phyloP scores from a whole-genome alignment of 2,888 invertebrate genomes.

The Chironomus tentans region DNA sequence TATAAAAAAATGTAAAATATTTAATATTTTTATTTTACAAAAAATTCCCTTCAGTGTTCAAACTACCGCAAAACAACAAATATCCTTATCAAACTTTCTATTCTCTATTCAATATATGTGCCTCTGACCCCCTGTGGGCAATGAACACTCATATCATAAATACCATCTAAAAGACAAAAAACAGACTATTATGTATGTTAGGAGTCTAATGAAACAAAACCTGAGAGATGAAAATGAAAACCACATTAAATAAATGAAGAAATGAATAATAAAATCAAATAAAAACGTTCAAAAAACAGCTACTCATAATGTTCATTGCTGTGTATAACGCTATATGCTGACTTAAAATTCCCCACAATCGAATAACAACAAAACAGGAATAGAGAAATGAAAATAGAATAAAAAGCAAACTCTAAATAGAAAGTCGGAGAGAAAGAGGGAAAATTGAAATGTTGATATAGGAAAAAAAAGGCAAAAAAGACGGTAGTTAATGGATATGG shows the following conservation, averaged over 20 bases:
- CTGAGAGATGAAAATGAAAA: conserved; percentile 7
- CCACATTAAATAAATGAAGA: conserved; percentile 27
- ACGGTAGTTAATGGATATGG: not conserved
- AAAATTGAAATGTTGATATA: not conserved
- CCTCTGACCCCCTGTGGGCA: too few species aligned
- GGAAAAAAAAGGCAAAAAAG: not conserved
- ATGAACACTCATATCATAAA: too few species aligned
- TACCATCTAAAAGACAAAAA: too few species aligned
- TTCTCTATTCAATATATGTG: too few species aligned
- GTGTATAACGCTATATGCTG: conserved; percentile 12
- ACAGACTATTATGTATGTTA: too few species aligned
- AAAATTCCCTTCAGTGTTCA: too few species aligned
- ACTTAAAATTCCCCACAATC: not conserved
- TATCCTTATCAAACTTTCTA: too few species aligned
- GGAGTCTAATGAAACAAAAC: not conserved
- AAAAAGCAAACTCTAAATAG: not conserved
- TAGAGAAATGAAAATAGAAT: not conserved
- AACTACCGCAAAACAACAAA: too few species aligned
- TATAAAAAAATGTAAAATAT: too few species aligned
- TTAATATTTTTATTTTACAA: too few species aligned
- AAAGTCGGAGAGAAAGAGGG: not conserved
- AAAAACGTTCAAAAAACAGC: conserved; percentile 22
- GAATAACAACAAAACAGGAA: not conserved
- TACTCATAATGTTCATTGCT: conserved; percentile 17
- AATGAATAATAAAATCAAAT: conserved; percentile 23